Conservation (phyloP, 1,140 invertebrate genomes). For the Sarcophaga bullata region DNA sequence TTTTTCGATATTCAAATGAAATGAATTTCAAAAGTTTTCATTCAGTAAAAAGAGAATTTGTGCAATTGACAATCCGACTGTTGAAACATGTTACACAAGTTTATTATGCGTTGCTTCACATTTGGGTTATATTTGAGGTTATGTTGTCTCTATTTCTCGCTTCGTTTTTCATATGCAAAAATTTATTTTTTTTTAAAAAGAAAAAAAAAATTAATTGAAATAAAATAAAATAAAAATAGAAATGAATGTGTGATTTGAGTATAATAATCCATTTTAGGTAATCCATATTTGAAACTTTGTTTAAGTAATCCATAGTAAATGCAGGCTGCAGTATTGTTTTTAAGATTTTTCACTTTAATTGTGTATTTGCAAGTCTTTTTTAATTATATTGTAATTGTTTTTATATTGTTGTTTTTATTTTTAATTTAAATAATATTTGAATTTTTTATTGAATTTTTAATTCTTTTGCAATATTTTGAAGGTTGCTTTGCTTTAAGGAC, state of each 20-base stretch:
- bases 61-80: neutral
- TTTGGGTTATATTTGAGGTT: neutral
- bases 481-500: slow-evolving; percentile 21
- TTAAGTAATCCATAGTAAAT: neutral
- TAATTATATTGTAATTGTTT: neutral
- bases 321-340: neutral
- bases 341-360: neutral
- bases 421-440: neutral
- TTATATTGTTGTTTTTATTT: neutral
- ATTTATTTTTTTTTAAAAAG: neutral
- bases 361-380: too few relatives aligned
- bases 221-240: too few relatives aligned
- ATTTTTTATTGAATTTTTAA: neutral
- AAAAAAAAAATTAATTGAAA: too few relatives aligned
- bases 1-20: too few relatives aligned
- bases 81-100: neutral
- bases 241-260: too few relatives aligned
- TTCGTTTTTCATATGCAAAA: too few relatives aligned
- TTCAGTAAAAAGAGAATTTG: too few relatives aligned
- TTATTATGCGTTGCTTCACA: neutral
- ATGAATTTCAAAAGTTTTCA: too few relatives aligned
- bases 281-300: neutral
- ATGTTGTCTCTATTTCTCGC: neutral
- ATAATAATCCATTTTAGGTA: neutral
- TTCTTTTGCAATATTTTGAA: slow-evolving; percentile 7